Evolutionary conservation across 1,140 invertebrate species (phyloP).

Genomic region (Episyrphus balteatus): DNA sequence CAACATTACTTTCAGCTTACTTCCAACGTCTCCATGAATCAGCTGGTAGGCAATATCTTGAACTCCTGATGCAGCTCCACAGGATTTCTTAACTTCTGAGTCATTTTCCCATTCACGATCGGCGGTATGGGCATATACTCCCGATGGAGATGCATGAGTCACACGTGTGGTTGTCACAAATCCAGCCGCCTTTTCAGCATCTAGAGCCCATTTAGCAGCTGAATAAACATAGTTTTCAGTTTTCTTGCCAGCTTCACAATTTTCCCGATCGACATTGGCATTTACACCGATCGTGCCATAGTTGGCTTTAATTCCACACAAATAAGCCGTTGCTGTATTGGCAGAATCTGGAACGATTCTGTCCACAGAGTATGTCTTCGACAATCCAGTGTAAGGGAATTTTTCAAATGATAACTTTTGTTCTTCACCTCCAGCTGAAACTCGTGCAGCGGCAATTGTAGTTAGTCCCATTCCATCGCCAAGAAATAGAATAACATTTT

Average conservation of each 20-base stretch:
- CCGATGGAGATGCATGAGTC: slow-evolving; percentile 67
- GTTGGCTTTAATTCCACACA: slow-evolving; percentile 73
- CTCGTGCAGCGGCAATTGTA: slow-evolving; percentile 57
- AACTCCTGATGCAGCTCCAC: slow-evolving; percentile 37
- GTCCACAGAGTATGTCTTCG: slow-evolving; percentile 77
- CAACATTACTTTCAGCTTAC: slow-evolving; percentile 53
- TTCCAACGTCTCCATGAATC: slow-evolving; percentile 51
- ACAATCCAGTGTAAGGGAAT: slow-evolving; percentile 60
- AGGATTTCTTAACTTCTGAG: slow-evolving; percentile 39
- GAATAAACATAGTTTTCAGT: slow-evolving; percentile 47
- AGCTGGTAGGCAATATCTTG: slow-evolving; percentile 66
- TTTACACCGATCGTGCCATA: slow-evolving; percentile 63
- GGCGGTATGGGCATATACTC: slow-evolving; percentile 59
- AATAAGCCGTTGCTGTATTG: slow-evolving; percentile 60
- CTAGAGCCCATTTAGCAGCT: slow-evolving; percentile 59
- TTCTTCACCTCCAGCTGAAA: slow-evolving; percentile 54
- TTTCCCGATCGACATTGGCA: slow-evolving; percentile 45
- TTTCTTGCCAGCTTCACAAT: slow-evolving; percentile 45
- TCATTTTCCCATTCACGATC: slow-evolving; percentile 70
- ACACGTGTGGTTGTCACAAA: slow-evolving; percentile 68
- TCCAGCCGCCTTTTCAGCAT: slow-evolving; percentile 61
- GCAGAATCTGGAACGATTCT: slow-evolving; percentile 72
- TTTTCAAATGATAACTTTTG: slow-evolving; percentile 57
- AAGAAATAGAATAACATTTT: slow-evolving; percentile 68
- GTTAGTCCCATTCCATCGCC: slow-evolving; percentile 74